These are phyloP conservation scores for Odontamblyopus rebecca DNA, from an alignment of 2,797 vertebrate genomes.

Conservation along the genomic window DNA sequence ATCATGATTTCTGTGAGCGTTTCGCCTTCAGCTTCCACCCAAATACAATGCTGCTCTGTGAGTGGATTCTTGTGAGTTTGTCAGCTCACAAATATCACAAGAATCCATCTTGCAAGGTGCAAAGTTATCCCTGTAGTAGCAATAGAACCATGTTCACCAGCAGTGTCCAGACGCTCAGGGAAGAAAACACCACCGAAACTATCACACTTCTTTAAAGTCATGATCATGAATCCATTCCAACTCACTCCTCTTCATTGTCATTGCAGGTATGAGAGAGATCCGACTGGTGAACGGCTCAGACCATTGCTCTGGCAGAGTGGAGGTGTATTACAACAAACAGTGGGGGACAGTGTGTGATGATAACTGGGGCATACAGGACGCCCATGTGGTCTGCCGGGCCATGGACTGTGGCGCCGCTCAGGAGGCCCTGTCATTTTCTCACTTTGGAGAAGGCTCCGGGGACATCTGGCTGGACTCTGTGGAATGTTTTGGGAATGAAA, in stretches of 20 bases:
- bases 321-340: conserved; percentile 46
- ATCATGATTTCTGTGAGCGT: too few relatives aligned
- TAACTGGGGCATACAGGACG: conserved; percentile 58
- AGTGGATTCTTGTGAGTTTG: too few relatives aligned
- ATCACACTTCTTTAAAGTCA: not conserved
- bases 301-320: conserved; percentile 67
- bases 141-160: not conserved
- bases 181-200: not conserved
- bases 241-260: not conserved
- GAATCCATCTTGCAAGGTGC: too few relatives aligned
- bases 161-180: not conserved
- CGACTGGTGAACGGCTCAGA: conserved; percentile 58
- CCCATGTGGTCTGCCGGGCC: conserved; percentile 62
- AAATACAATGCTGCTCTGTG: too few relatives aligned
- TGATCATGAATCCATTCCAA: not conserved
- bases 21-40: too few relatives aligned
- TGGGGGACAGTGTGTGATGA: conserved; percentile 74
- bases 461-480: conserved; percentile 63
- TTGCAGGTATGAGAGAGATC: conserved; percentile 35
- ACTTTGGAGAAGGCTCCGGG: conserved; percentile 58
- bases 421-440: conserved; percentile 27
- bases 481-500: conserved; percentile 54
- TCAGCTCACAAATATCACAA: too few relatives aligned
- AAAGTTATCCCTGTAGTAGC: too few relatives aligned
- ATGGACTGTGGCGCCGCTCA: conserved; percentile 63